phyloP scores from a whole-genome alignment of 1,140 invertebrate species.

The Lanistes nyassanus region DNA sequence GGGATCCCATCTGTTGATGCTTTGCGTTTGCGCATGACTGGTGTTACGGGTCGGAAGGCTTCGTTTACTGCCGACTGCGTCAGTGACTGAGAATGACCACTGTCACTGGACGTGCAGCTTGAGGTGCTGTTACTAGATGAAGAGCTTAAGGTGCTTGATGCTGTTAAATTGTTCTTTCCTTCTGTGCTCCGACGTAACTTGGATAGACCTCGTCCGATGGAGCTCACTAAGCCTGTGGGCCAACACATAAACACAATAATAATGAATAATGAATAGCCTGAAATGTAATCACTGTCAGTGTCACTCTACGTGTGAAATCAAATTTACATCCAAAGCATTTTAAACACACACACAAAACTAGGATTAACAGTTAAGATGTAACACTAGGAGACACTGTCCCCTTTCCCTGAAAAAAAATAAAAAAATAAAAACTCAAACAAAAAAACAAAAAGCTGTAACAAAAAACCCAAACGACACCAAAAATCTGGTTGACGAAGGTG shows the following conservation, averaged over 20 bases:
- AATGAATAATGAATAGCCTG: not conserved
- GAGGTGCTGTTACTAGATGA: conserved; percentile 22
- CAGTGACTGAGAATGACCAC: not conserved
- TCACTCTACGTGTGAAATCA: too few relatives aligned
- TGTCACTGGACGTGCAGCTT: not conserved
- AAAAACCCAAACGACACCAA: not conserved
- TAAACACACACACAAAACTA: not conserved
- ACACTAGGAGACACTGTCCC: too few relatives aligned
- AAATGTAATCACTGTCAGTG: too few relatives aligned
- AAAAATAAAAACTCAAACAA: not conserved
- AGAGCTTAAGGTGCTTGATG: conserved; percentile 40
- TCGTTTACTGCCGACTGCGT: not conserved
- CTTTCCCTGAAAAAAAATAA: not conserved
- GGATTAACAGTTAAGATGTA: not conserved
- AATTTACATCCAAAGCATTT: too few relatives aligned
- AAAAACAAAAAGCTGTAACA: not conserved
- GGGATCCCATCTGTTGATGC: conserved; percentile 48
- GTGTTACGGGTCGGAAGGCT: conserved; percentile 42
- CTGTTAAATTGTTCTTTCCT: conserved; percentile 49
- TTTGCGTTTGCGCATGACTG: conserved; percentile 59
- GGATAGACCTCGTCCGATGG: conserved; percentile 57
- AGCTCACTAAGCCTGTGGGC: conserved; percentile 57
- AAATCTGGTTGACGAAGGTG: not conserved
- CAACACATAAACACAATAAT: not conserved
- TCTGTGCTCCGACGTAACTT: conserved; percentile 59